Base-by-base conservation (phyloP, 2,797 vertebrate species). In the Lacerta agilis region DNA sequence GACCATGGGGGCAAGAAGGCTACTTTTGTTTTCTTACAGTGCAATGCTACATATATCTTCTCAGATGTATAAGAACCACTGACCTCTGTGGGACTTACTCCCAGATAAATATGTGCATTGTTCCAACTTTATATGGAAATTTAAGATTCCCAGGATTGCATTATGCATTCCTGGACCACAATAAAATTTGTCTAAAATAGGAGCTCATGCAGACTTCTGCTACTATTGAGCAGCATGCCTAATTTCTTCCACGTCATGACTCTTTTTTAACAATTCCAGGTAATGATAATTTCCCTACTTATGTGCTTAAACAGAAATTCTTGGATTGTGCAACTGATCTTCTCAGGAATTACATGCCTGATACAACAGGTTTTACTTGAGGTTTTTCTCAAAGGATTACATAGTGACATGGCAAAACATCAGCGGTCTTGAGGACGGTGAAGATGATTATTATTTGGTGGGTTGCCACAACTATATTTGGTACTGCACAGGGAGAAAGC, bases 231-330 rank as follows among this genome's bases (percentile, higher is more conserved):
- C 84, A 87, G 43, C 90, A 27, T 87, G 58, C 36, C 64, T 91
- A 78, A 87, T 87, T 93, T 80, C 85, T 94, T 92, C 91, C 92
- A 86, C 87, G 89, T 88, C 84, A 84, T 88, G 85, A 85, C 69
- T 91, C 79, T 71, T 88, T 90, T 92, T 73, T 90, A 84, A 87
- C 88, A 92, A 92, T 90, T 92, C 77, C 92, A 92, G 91, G 66
- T 87, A 89, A 64, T 71, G 88, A 89, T 81, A 86, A 82, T 92
- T 91, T 87, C 61, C 85, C 69, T 79, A 72, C 87, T 95, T 86
- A 90, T 75, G 86, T 41, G 89, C 94, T 95, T 79, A 90, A 73
- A 83, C 64, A 93, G 87, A 93, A 93, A 94, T 84, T 77, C 92
- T 89, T 85, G 86, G 93, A 91, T 79, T 81, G 86, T 91, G 91